phyloP scores from a whole-genome alignment of 2,888 invertebrate genomes.

The Lissocephala sabroskyi region DNA sequence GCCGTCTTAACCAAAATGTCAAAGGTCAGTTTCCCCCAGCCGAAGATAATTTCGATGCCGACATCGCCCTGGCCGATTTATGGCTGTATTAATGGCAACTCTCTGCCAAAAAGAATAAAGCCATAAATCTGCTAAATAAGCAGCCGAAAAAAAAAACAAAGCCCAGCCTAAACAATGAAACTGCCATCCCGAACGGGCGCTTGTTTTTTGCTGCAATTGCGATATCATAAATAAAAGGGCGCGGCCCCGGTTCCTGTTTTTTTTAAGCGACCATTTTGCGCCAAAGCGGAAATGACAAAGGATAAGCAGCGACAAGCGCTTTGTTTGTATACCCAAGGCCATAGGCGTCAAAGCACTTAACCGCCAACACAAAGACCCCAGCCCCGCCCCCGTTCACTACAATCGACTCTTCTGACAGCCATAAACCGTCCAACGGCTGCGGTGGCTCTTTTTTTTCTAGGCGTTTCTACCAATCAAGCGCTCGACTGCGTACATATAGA shows the following conservation, averaged over 20 bases:
- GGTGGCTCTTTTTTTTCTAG: conserved; percentile 25
- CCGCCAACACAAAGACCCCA: conserved; percentile 37
- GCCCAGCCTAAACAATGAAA: no score
- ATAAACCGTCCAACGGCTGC: conserved; percentile 43
- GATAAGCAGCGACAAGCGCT: conserved; percentile 30
- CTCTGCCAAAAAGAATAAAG: conserved; percentile 19
- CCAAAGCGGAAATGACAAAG: conserved; percentile 32
- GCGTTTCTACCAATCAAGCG: conserved; percentile 31
- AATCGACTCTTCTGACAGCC: conserved; percentile 43
- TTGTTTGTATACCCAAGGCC: conserved; percentile 34
- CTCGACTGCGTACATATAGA: conserved; percentile 8
- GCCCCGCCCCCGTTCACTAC: conserved; percentile 9
- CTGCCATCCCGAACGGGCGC: no score
- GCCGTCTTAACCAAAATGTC: neutral
- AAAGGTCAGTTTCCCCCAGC: no score
- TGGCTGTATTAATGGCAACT: conserved; percentile 5
- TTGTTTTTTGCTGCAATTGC: no score
- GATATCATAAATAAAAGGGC: neutral
- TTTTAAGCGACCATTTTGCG: conserved; percentile 14
- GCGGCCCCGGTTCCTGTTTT: neutral
- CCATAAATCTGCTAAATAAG: conserved; percentile 16
- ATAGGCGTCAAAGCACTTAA: conserved; percentile 59
- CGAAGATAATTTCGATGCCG: conserved; percentile 18
- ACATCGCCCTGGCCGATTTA: neutral
- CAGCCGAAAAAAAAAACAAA: neutral